Evolutionary conservation across 2,888 invertebrate species (phyloP), one percentile per base, ranked within the genome.

Genomic region (Calameuta pallipes): DNA sequence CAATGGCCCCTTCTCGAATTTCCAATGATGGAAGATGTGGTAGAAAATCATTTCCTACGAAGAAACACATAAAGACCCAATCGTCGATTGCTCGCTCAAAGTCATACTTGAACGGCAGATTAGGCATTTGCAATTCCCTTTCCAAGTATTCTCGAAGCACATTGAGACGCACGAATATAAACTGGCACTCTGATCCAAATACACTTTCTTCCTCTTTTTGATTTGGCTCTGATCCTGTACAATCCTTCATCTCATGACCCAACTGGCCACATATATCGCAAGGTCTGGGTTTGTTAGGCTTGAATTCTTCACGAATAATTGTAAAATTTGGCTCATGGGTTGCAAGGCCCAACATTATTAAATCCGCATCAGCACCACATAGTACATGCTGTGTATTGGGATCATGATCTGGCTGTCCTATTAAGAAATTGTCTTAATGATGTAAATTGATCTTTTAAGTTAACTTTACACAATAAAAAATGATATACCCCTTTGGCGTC

Each of bases 241-340:
- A 99, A 86, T 98, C 98, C 89, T 97, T 97, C 96, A 98, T 95
- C 91, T 98, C 98, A 92, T 99, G 99, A 1, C 98, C 96, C 75
- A 95, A 92, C 88, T 96, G 96, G 35, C 97, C 97, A 92, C 99
- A 99, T 79, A 99, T 94, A 83, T 99, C 98, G 90, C 99, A 99
- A 0, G 99, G 98, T 82, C 95, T 94, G 0, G 98, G 98, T 90
- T 98, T 96, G 91, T 99, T 99, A 0, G 99, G 99, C 87, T 98
- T 97, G 92, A 99, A 99, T 93, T 99, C 99, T 92, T 99, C 99
- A 36, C 98, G 92, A 88, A 99, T 98, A 87, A 99, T 99, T 30
- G 99, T 99, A 92, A 99, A 99, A 93, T 99, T 97, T 0, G 98
- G 98, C 92, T 99, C 99, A 91, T 99, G 99, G 0, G 99, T 99